Evolutionary conservation across 2,888 invertebrate species (phyloP).

Genomic region (Brachyptera putata): DNA sequence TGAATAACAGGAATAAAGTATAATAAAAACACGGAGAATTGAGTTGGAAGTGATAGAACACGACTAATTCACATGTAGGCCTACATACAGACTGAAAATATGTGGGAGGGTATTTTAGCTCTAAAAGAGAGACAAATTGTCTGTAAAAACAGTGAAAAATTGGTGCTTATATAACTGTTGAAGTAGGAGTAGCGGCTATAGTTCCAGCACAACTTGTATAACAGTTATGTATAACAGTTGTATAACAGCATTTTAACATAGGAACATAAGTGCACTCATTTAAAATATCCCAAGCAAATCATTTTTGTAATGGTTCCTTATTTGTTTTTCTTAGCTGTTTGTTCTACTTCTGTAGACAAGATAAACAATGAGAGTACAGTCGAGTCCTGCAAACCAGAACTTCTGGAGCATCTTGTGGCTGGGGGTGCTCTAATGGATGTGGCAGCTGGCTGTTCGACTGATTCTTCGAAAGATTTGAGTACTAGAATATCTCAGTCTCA

Average conservation of each 20-base stretch:
- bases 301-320: background rate
- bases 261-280: background rate
- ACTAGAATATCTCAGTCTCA: conserved; percentile 39
- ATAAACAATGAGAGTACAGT: background rate
- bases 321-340: background rate
- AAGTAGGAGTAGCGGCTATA: too few relatives aligned
- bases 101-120: too few relatives aligned
- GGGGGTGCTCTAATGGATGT: conserved; percentile 7
- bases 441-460: conserved; percentile 25
- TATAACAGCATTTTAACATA: background rate
- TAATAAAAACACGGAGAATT: too few relatives aligned
- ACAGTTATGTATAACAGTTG: too few relatives aligned
- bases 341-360: background rate
- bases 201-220: too few relatives aligned
- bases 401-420: background rate
- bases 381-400: conserved; percentile 1
- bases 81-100: too few relatives aligned
- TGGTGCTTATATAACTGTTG: too few relatives aligned
- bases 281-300: background rate
- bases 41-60: too few relatives aligned
- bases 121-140: too few relatives aligned
- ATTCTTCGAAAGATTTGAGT: conserved; percentile 30
- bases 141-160: too few relatives aligned
- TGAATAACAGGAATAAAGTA: too few relatives aligned
- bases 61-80: too few relatives aligned